A percentile compares a stretch with the other conserved stretches of the same genome.
Conservation (phyloP, 2,888 invertebrate species). For the Drosophila borborema region DNA sequence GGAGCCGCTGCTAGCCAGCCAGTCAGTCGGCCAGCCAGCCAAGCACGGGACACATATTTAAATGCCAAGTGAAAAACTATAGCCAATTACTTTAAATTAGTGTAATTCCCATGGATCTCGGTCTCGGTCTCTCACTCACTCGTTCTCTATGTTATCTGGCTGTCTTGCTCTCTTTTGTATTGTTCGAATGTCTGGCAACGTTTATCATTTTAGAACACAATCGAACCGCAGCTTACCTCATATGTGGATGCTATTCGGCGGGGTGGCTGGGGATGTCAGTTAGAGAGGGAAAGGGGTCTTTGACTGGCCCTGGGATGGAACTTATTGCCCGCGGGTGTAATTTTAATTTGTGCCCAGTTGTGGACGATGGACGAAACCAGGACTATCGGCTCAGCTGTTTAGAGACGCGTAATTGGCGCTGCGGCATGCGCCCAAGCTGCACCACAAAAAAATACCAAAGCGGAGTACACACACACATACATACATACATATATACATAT, state of each 20-base stretch:
- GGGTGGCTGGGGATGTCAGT: neutral
- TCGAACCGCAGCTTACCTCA: constrained; percentile 13
- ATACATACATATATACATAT: constrained; percentile 1
- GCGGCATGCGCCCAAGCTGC: constrained; percentile 64
- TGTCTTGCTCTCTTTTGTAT: constrained; percentile 5
- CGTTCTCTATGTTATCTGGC: constrained; percentile 4
- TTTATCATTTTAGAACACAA: constrained; percentile 56
- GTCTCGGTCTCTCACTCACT: constrained; percentile 5
- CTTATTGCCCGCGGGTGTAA: constrained; percentile 80
- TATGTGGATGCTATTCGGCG: constrained; percentile 3
- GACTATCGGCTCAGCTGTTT: constrained; percentile 64
- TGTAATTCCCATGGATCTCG: constrained; percentile 82
- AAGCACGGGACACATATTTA: constrained; percentile 75
- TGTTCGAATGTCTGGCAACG: constrained; percentile 43
- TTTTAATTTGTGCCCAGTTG: constrained; percentile 78
- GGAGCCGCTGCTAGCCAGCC: constrained; percentile 31
- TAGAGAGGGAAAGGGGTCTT: neutral
- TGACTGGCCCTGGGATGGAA: neutral
- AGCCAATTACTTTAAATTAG: constrained; percentile 85
- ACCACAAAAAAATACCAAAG: constrained; percentile 26
- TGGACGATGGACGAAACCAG: constrained; percentile 7
- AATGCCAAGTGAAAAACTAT: constrained; percentile 83
- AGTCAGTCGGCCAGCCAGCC: neutral
- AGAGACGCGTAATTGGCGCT: constrained; percentile 71
- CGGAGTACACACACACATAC: neutral